Evolutionary conservation across 2,888 invertebrate genomes (phyloP).

Genomic region (Hirtodrosophila confusa): DNA sequence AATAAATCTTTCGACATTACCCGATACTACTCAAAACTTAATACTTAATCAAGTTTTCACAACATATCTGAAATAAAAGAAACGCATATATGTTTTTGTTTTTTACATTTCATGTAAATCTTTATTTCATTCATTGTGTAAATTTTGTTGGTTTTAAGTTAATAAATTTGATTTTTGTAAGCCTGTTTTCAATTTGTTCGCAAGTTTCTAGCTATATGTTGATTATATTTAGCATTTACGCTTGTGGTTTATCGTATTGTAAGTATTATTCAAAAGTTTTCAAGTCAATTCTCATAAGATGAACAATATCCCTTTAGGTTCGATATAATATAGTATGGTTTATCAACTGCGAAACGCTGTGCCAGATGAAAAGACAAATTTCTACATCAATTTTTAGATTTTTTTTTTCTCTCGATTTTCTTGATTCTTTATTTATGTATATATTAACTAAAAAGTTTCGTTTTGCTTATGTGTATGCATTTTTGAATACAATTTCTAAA

Average conservation of each 20-base stretch:
- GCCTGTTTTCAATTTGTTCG: slow-evolving; percentile 61
- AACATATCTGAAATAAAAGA: not conserved
- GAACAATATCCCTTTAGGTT: slow-evolving; percentile 55
- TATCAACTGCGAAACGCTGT: slow-evolving; percentile 29
- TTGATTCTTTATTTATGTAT: slow-evolving; percentile 58
- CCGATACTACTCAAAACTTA: too few species aligned
- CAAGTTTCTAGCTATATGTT: slow-evolving; percentile 64
- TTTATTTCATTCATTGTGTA: slow-evolving; percentile 71
- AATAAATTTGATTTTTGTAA: slow-evolving; percentile 51
- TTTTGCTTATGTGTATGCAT: slow-evolving; percentile 57
- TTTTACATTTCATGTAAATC: slow-evolving; percentile 73
- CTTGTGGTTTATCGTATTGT: slow-evolving; percentile 30
- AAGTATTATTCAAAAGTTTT: slow-evolving; percentile 51
- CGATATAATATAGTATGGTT: slow-evolving; percentile 38
- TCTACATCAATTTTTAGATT: slow-evolving; percentile 27
- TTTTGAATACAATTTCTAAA: slow-evolving; percentile 68
- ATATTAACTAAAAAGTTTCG: slow-evolving; percentile 70
- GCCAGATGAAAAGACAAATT: slow-evolving; percentile 55
- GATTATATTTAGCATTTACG: slow-evolving; percentile 26
- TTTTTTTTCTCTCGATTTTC: slow-evolving; percentile 56
- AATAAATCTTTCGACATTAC: too few species aligned
- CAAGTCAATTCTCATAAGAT: slow-evolving; percentile 69
- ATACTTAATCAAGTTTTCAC: too few species aligned
- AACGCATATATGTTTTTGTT: slow-evolving; percentile 1
- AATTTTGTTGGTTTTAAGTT: slow-evolving; percentile 64